phyloP scores from a whole-genome alignment of 2,888 invertebrate species.

The Megamerina dolium region DNA sequence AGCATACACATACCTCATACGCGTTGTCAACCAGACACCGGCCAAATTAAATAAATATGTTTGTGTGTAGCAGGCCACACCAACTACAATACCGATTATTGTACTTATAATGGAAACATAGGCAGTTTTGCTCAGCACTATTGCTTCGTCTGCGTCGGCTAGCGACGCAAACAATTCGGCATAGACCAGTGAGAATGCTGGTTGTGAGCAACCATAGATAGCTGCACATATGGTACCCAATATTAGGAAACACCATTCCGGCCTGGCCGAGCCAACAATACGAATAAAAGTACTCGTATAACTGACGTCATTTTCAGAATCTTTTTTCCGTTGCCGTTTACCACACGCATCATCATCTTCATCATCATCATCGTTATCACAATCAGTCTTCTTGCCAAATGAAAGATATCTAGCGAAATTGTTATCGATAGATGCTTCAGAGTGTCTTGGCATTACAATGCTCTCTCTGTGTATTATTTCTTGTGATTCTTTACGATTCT shows the following conservation, averaged over 20 bases:
- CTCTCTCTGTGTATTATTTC: constrained; percentile 13
- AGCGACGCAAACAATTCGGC: constrained; percentile 72
- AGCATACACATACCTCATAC: constrained; percentile 51
- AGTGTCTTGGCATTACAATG: constrained; percentile 10
- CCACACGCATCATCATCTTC: constrained; percentile 32
- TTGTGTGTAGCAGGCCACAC: constrained; percentile 63
- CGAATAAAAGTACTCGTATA: constrained; percentile 30
- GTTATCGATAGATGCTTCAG: constrained; percentile 16
- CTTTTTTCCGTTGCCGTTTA: too few species aligned
- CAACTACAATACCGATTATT: constrained; percentile 59
- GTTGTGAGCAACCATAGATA: constrained; percentile 66
- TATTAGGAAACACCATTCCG: constrained; percentile 63
- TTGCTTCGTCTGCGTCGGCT: constrained; percentile 54
- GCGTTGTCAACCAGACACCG: constrained; percentile 68
- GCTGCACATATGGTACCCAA: constrained; percentile 60
- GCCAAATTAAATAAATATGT: constrained; percentile 70
- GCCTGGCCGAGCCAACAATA: constrained; percentile 59
- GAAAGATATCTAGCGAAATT: background rate
- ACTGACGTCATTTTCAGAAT: too few species aligned
- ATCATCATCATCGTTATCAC: constrained; percentile 27
- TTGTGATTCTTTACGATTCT: constrained; percentile 25
- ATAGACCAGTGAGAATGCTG: constrained; percentile 69
- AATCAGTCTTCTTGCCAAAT: constrained; percentile 35
- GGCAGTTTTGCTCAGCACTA: constrained; percentile 55
- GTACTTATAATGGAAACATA: constrained; percentile 53